Evolutionary conservation across 2,797 vertebrate genomes (phyloP).

Genomic region (Furcifer pardalis): DNA sequence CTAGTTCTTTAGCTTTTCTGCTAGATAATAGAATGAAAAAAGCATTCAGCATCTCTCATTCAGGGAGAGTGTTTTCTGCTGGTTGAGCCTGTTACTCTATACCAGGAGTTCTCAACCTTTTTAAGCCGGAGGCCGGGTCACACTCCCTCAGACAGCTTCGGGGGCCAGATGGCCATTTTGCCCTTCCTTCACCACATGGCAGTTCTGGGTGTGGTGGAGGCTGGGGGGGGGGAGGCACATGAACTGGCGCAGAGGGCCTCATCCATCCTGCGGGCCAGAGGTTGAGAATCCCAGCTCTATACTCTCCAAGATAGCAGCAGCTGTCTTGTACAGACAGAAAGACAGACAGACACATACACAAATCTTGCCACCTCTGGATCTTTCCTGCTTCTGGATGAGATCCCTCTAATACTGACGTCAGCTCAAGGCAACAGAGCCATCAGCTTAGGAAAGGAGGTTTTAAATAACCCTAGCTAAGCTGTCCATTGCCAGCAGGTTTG

Average conservation of each 20-base stretch:
- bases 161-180: too few relatives aligned
- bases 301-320: neutral
- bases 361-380: neutral
- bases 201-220: too few relatives aligned
- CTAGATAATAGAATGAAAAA: neutral
- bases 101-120: too few relatives aligned
- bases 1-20: neutral
- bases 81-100: too few relatives aligned
- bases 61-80: neutral
- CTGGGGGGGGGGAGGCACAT: too few relatives aligned
- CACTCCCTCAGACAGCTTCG: too few relatives aligned
- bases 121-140: too few relatives aligned
- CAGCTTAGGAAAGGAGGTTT: conserved; percentile 34
- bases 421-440: neutral
- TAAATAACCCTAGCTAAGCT: conserved; percentile 41
- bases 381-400: conserved; percentile 12
- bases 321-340: neutral
- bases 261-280: too few relatives aligned
- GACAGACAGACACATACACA: neutral
- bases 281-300: too few relatives aligned
- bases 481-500: conserved; percentile 20
- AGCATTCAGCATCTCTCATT: neutral
- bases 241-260: too few relatives aligned
- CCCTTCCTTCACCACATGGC: too few relatives aligned
- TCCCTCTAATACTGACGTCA: conserved; percentile 25